Percentiles rank a stretch among this genome's conserved stretches.
Conservation (phyloP, 2,888 invertebrate genomes). For the Cosmopolites sordidus region DNA sequence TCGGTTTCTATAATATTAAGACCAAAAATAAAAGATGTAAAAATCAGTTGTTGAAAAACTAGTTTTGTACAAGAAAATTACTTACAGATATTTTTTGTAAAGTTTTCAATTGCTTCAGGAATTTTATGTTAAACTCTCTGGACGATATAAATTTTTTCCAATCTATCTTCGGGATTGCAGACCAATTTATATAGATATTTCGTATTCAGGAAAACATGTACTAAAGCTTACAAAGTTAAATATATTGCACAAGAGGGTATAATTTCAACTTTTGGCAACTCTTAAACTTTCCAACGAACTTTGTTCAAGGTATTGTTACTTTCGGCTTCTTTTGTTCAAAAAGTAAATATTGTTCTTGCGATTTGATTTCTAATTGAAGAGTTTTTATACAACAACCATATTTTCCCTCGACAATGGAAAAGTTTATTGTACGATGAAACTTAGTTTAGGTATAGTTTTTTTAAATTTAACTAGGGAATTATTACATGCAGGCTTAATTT, state of each 20-base stretch:
- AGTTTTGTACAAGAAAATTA: too few relatives aligned
- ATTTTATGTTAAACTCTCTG: constrained; percentile 15
- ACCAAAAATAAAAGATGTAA: too few relatives aligned
- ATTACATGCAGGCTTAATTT: too few relatives aligned
- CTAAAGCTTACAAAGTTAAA: constrained; percentile 23
- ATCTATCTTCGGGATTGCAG: constrained; percentile 20
- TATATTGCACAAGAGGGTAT: constrained; percentile 24
- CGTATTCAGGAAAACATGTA: constrained; percentile 26
- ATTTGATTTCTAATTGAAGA: constrained; percentile 15
- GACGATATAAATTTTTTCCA: constrained; percentile 20
- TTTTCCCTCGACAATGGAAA: background rate
- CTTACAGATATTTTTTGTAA: background rate
- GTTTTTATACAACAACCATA: constrained; percentile 1
- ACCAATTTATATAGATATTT: constrained; percentile 24
- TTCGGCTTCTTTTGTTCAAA: constrained; percentile 17
- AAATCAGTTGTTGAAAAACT: too few relatives aligned
- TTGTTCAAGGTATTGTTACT: constrained; percentile 19
- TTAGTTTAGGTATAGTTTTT: too few relatives aligned
- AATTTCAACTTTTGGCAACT: constrained; percentile 23
- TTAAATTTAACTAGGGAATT: too few relatives aligned
- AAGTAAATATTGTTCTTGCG: constrained; percentile 20
- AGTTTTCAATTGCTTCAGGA: background rate
- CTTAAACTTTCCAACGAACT: constrained; percentile 17
- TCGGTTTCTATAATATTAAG: too few relatives aligned
- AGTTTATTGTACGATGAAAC: background rate